These are phyloP conservation scores for Pollachius pollachius DNA, from an alignment of 2,113 vertebrate species.

Conservation along the genomic window DNA sequence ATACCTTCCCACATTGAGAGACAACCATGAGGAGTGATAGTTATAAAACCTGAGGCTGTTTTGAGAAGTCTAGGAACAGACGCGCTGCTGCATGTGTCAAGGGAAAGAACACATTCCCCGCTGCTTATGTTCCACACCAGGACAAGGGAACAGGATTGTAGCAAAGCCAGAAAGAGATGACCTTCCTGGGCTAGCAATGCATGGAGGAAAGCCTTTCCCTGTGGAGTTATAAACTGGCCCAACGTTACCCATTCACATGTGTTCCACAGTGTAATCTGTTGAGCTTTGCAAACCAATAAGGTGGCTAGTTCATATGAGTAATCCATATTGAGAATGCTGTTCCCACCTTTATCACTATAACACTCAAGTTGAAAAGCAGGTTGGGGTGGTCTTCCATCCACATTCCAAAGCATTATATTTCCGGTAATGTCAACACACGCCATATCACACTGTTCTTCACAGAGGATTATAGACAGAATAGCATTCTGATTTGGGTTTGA, in stretches of 20 bases:
- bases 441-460: slow-evolving; percentile 43
- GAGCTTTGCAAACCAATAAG: slow-evolving; percentile 69
- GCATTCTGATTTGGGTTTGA: slow-evolving; percentile 41
- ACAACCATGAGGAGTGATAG: slow-evolving; percentile 47
- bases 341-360: slow-evolving; percentile 9
- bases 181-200: slow-evolving; percentile 63
- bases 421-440: slow-evolving; percentile 67
- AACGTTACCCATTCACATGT: slow-evolving; percentile 52
- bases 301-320: slow-evolving; percentile 26
- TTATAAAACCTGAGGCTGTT: slow-evolving; percentile 49
- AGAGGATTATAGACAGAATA: slow-evolving; percentile 52
- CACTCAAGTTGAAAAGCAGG: slow-evolving; percentile 53
- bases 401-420: slow-evolving; percentile 67
- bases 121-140: slow-evolving; percentile 70
- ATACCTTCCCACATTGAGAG: slow-evolving; percentile 72
- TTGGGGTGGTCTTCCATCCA: slow-evolving; percentile 41
- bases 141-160: slow-evolving; percentile 55
- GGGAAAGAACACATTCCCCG: slow-evolving; percentile 73
- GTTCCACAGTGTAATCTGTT: slow-evolving; percentile 67
- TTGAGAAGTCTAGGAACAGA: slow-evolving; percentile 53
- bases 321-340: slow-evolving; percentile 59
- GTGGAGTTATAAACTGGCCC: slow-evolving; percentile 66
- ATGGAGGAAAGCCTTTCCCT: slow-evolving; percentile 55
- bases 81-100: slow-evolving; percentile 41
- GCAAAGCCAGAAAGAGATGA: slow-evolving; percentile 68